A percentile compares a stretch with the other conserved stretches of the same genome.
These are phyloP conservation scores for Heterohyrax brucei DNA, from an alignment of 2,797 vertebrate genomes.

Conservation along the genomic window DNA sequence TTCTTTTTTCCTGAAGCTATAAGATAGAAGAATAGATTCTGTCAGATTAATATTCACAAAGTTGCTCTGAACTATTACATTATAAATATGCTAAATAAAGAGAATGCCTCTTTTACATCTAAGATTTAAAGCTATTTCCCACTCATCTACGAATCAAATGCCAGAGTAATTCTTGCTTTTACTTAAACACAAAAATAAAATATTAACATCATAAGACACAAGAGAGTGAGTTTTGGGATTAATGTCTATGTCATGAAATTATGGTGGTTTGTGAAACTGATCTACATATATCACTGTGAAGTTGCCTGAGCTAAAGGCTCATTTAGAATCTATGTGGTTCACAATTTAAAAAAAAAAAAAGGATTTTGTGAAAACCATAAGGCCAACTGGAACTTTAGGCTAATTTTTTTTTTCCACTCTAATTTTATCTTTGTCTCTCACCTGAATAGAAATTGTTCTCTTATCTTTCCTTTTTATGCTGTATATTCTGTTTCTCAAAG, in stretches of 20 bases:
- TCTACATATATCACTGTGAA: neutral
- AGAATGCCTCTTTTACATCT: neutral
- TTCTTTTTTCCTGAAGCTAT: neutral
- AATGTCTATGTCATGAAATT: neutral
- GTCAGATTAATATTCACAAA: neutral
- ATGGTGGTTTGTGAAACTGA: neutral
- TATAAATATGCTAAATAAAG: neutral
- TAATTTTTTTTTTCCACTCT: neutral
- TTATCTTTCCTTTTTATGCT: neutral
- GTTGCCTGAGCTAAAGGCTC: neutral
- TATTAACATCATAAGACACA: neutral
- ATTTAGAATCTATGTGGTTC: neutral
- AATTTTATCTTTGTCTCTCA: neutral
- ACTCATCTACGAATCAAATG: neutral
- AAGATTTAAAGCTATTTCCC: conserved; percentile 14
- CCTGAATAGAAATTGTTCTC: neutral
- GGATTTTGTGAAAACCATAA: neutral
- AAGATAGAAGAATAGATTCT: conserved; percentile 20
- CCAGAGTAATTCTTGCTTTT: neutral
- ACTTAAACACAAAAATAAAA: conserved; percentile 30
- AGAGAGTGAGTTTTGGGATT: neutral
- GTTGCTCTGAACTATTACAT: neutral
- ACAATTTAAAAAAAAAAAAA: neutral
- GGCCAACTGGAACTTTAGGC: neutral
- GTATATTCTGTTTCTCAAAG: neutral